A percentile compares a stretch with the other conserved stretches of the same genome.
phyloP scores from a whole-genome alignment of 2,797 vertebrate species.

The Aselliscus stoliczkanus region DNA sequence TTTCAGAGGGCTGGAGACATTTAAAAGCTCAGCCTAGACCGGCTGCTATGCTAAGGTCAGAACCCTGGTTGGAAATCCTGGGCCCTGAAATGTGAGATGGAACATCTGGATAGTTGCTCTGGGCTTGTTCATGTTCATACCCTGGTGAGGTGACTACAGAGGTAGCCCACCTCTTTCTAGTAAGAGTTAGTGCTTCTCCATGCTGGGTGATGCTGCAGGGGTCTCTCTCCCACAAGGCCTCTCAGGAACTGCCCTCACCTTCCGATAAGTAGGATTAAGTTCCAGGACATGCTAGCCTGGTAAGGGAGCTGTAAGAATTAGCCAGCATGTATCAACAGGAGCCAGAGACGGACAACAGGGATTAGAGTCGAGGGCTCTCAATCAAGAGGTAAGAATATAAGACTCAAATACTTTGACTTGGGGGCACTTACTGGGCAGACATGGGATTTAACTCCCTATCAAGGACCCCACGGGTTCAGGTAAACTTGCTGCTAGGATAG shows the following conservation, averaged over 20 bases:
- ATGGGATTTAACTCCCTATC: not conserved
- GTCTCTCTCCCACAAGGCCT: not conserved
- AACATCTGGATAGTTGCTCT: not conserved
- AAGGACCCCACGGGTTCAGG: not conserved
- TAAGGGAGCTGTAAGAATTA: not conserved
- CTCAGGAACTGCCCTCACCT: not conserved
- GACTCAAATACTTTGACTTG: not conserved
- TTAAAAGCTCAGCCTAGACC: not conserved
- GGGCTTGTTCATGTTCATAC: not conserved
- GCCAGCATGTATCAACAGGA: not conserved
- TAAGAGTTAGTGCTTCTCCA: not conserved
- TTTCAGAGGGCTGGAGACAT: not conserved
- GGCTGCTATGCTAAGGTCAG: not conserved
- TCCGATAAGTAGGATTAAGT: not conserved
- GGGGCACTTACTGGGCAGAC: not conserved
- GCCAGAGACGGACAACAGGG: not conserved
- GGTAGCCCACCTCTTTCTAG: not conserved
- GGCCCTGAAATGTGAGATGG: not conserved
- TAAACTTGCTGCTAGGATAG: not conserved
- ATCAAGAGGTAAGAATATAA: not conserved
- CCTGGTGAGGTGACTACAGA: not conserved
- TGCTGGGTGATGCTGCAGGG: not conserved
- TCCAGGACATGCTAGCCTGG: not conserved
- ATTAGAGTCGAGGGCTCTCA: not conserved
- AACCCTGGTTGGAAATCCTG: not conserved